These are phyloP conservation scores for Mustelus asterias DNA, from an alignment of 2,113 vertebrate species.

Conservation along the genomic window DNA sequence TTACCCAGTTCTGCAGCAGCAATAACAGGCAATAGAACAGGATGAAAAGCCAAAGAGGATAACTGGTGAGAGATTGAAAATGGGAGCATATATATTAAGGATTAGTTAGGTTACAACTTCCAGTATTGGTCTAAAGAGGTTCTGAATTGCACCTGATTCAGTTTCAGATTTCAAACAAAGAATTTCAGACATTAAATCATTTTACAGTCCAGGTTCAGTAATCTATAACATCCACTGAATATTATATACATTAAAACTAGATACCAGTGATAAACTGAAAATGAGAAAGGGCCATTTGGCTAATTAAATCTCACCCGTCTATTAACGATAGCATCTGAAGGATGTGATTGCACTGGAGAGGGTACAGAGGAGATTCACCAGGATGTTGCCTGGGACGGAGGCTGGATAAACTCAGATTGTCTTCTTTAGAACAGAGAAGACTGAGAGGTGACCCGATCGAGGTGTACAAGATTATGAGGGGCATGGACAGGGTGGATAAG, in stretches of 20 bases:
- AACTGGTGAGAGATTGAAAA: neutral
- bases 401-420: too few relatives aligned
- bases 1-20: neutral
- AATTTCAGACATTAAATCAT: neutral
- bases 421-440: too few relatives aligned
- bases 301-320: neutral
- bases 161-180: neutral
- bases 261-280: neutral
- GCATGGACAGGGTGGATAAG: too few relatives aligned
- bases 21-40: neutral
- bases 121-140: neutral
- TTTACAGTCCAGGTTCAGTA: neutral
- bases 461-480: too few relatives aligned
- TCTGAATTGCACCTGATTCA: neutral
- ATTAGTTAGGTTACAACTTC: neutral
- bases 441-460: too few relatives aligned
- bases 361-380: too few relatives aligned
- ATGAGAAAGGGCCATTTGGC: neutral
- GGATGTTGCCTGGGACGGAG: too few relatives aligned
- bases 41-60: neutral
- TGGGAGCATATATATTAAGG: neutral
- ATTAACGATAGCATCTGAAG: neutral
- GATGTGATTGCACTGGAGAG: too few relatives aligned
- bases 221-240: neutral
- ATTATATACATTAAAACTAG: neutral